Evolutionary conservation across 2,888 invertebrate genomes (phyloP), one percentile per base, ranked within the genome.

Genomic region (Cheilosia variabilis): DNA sequence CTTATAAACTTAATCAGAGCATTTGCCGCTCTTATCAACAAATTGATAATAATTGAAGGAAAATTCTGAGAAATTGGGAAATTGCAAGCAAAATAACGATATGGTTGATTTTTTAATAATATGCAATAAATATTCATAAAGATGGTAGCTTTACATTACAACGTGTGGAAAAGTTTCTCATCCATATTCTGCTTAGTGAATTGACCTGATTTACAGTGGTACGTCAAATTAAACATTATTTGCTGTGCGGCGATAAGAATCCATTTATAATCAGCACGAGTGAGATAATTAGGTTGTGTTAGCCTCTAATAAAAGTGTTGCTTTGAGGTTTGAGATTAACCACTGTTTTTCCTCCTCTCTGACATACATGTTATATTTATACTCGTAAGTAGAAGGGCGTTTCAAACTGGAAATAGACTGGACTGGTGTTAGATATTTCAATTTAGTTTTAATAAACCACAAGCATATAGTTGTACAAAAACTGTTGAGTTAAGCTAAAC

Each of bases 201-300:
- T 60, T 73, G 79, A 66, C 79, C 79, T 66, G 65, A 66, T 73
- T 73, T 73, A 66, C 45, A 79, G 43, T 66, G 24, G 53, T 66
- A 66, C 72, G 72, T 79, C 66, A 79, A 79, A 60, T 73, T 37
- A 52, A 72, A 43, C 58, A 66, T 10, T 45, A 65, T 57, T 79
- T 58, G 58, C 43, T 72, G 41, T 41, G 50, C 10, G 58, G 15
- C 17, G 79, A 72, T 79, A 79, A 79, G 66, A 53, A n/a, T 7
- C 9, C n/a, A n/a, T 72, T 79, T 37, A 72, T 34, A 65, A 79
- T 79, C 58, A 72, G 65, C 50, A 60, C 53, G 63, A 45, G 19
- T 65, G 57, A 65, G 65, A 75, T 75, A 75, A 65, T 65, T 57
- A 58, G 41, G 57, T 41, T 77, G 45, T 77, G 53, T 71, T 79